Evolutionary conservation across 2,113 vertebrate genomes (phyloP).

Genomic region (Leucosticte australis): DNA sequence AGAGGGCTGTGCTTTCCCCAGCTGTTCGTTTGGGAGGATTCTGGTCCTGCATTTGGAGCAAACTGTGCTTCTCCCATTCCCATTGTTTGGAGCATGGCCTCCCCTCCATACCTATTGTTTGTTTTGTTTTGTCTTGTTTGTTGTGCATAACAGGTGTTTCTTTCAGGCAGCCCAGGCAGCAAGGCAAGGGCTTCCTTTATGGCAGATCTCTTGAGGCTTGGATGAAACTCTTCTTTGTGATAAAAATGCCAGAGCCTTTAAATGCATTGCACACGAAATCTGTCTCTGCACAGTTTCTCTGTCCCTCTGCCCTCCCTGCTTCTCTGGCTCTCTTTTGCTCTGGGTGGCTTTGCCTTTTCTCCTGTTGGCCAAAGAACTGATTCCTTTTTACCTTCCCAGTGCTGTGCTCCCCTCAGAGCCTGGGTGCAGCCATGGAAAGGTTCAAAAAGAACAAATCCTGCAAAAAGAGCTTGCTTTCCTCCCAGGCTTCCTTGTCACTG

Average conservation of each 20-base stretch:
- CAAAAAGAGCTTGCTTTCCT: background rate
- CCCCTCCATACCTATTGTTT: constrained; percentile 62
- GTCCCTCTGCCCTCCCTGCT: background rate
- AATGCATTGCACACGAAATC: constrained; percentile 19
- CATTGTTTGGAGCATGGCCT: constrained; percentile 32
- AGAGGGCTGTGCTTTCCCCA: constrained; percentile 3
- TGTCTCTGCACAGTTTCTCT: constrained; percentile 22
- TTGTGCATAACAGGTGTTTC: constrained; percentile 62
- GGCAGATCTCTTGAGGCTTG: constrained; percentile 56
- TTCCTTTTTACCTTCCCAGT: background rate
- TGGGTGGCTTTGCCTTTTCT: background rate
- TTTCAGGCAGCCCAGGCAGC: constrained; percentile 51
- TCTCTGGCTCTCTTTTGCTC: background rate
- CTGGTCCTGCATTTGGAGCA: constrained; percentile 23
- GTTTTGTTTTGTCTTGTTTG: constrained; percentile 46
- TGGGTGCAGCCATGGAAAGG: background rate
- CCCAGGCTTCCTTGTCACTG: background rate
- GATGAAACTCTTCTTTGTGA: constrained; percentile 66
- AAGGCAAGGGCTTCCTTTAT: constrained; percentile 57
- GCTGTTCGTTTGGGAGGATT: constrained; percentile 32
- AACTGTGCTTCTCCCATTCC: background rate
- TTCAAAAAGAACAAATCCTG: background rate
- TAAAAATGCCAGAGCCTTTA: constrained; percentile 42
- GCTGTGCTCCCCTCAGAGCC: background rate
- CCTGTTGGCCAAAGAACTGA: background rate